Conservation (phyloP, 2,113 vertebrate species). For the Rissa tridactyla region DNA sequence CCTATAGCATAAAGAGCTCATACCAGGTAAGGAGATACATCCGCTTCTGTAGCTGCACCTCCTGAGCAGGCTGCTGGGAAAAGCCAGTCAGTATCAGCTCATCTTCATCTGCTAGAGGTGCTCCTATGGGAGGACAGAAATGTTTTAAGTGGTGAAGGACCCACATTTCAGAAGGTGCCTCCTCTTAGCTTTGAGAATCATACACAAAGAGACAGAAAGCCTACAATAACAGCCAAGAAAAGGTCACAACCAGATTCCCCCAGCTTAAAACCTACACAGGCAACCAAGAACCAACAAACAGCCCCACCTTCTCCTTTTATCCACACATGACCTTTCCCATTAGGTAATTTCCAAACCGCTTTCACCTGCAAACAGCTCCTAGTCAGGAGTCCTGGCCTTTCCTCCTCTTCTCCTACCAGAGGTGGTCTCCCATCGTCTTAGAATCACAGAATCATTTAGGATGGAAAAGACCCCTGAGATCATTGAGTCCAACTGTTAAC, state of each 20-base stretch:
- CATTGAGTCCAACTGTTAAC: not conserved
- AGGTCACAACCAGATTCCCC: rapidly evolving
- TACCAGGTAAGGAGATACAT: not conserved
- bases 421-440: not conserved
- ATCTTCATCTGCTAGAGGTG: not conserved
- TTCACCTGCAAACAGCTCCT: not conserved
- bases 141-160: not conserved
- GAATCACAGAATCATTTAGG: not conserved
- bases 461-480: not conserved
- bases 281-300: not conserved
- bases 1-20: not conserved
- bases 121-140: rapidly evolving
- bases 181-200: not conserved
- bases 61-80: not conserved
- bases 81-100: rapidly evolving
- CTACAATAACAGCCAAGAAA: not conserved
- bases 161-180: not conserved
- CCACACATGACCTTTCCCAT: not conserved
- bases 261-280: not conserved
- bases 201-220: not conserved
- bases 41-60: not conserved
- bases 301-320: not conserved
- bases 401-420: not conserved
- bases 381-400: not conserved
- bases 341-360: not conserved